These are phyloP conservation scores for Eupithecia subumbrata DNA, from an alignment of 2,888 invertebrate genomes.

Conservation along the genomic window DNA sequence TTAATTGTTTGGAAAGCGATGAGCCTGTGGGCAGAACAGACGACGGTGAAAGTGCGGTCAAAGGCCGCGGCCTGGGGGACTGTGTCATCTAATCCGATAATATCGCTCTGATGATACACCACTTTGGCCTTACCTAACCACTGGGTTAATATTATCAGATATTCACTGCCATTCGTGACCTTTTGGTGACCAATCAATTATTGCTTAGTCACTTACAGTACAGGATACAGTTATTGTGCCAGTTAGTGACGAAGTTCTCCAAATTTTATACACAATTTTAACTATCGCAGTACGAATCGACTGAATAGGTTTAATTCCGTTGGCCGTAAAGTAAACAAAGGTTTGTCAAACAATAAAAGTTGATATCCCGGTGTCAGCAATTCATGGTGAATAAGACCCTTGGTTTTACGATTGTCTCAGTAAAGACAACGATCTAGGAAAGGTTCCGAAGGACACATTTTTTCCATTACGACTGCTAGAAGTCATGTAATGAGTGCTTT, in stretches of 20 bases:
- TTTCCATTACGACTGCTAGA: slow-evolving; percentile 31
- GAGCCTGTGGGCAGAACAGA: slow-evolving; percentile 50
- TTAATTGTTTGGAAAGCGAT: slow-evolving; percentile 53
- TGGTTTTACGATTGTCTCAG: slow-evolving; percentile 45
- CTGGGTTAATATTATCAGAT: slow-evolving; percentile 2
- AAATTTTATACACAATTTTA: slow-evolving; percentile 23
- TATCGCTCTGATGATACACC: slow-evolving; percentile 43
- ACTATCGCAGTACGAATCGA: slow-evolving; percentile 30
- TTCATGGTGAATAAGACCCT: slow-evolving; percentile 45
- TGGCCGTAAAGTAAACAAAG: slow-evolving; percentile 45
- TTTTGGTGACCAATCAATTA: slow-evolving; percentile 21
- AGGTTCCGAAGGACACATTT: slow-evolving; percentile 35
- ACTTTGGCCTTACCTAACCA: slow-evolving; percentile 34
- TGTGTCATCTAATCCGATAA: slow-evolving; percentile 46
- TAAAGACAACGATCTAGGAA: slow-evolving; percentile 42
- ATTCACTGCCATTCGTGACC: not conserved
- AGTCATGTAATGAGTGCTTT: slow-evolving; percentile 37
- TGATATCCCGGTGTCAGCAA: slow-evolving; percentile 47
- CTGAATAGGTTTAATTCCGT: slow-evolving; percentile 39
- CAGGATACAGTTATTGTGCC: slow-evolving; percentile 6
- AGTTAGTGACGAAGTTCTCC: slow-evolving; percentile 4
- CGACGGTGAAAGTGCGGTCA: slow-evolving; percentile 68
- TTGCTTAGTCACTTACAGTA: slow-evolving; percentile 12
- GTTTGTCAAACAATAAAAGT: slow-evolving; percentile 45
- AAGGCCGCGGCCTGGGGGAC: slow-evolving; percentile 57